Evolutionary conservation across 1,140 invertebrate species (phyloP).

Genomic region (Pseudomyrmex dendroicus): DNA sequence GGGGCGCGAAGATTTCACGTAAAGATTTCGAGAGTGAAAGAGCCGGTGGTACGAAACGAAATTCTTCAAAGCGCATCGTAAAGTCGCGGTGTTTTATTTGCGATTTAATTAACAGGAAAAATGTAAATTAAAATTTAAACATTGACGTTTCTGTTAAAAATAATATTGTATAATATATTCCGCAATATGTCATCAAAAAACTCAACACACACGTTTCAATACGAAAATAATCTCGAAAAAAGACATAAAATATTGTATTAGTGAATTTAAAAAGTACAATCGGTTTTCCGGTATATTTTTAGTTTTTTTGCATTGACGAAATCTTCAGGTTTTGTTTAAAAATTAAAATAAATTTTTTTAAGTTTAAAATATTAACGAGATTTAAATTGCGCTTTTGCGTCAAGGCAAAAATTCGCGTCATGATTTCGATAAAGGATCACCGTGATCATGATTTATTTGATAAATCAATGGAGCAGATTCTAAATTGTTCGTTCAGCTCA

Average conservation of each 20-base stretch:
- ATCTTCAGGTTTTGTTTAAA: background rate
- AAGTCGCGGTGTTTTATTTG: background rate
- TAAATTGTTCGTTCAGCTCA: slow-evolving; percentile 71
- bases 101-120: background rate
- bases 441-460: slow-evolving; percentile 72
- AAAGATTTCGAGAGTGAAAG: slow-evolving; percentile 49
- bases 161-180: background rate
- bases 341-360: slow-evolving; percentile 28
- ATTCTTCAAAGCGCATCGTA: slow-evolving; percentile 4
- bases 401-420: slow-evolving; percentile 49
- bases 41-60: slow-evolving; percentile 9
- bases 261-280: background rate
- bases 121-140: background rate
- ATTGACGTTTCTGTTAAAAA: background rate
- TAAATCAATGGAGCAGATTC: slow-evolving; percentile 71
- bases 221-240: background rate
- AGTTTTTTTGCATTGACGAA: no score
- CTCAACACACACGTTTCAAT: background rate
- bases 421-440: slow-evolving; percentile 62
- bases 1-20: slow-evolving; percentile 38
- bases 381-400: slow-evolving; percentile 58
- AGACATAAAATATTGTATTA: background rate
- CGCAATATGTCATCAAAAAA: background rate
- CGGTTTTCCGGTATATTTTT: background rate
- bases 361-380: slow-evolving; percentile 66